Evolutionary conservation across 2,797 vertebrate species (phyloP).

Genomic region (Pangasius krempfi): DNA sequence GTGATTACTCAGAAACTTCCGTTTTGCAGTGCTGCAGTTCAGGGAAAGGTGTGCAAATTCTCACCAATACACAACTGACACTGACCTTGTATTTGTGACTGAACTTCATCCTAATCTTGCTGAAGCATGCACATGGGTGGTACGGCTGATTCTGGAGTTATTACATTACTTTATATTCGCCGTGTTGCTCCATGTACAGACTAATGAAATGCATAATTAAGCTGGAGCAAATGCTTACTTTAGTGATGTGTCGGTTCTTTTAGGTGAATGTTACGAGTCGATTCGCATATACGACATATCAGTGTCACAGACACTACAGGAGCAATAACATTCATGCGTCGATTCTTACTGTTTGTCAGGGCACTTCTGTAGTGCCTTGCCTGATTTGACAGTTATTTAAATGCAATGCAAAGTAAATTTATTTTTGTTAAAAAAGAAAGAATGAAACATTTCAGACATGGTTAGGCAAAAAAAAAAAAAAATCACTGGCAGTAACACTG

Average conservation of each 20-base stretch:
- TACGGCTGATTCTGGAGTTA: not conserved
- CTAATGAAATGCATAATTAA: not conserved
- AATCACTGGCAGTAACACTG: not conserved
- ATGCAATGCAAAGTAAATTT: not conserved
- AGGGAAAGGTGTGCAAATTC: conserved; percentile 17
- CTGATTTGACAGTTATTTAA: not conserved
- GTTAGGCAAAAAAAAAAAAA: not conserved
- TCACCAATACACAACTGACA: not conserved
- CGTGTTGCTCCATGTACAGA: not conserved
- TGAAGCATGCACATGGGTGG: not conserved
- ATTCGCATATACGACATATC: not conserved
- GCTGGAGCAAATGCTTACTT: too few relatives aligned
- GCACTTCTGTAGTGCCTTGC: not conserved
- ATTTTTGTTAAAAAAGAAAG: not conserved
- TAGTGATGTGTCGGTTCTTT: not conserved
- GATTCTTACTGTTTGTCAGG: not conserved
- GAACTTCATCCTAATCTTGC: not conserved
- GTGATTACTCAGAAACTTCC: conserved; percentile 38
- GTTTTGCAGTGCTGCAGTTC: conserved; percentile 35
- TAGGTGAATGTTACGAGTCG: not conserved
- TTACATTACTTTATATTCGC: not conserved
- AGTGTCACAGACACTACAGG: not conserved
- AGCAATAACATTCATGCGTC: not conserved
- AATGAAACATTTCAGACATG: not conserved
- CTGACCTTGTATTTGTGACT: not conserved